A percentile compares a stretch with the other conserved stretches of the same genome.
Conservation (phyloP, 2,888 invertebrate species). For the Plemyria rubiginata region DNA sequence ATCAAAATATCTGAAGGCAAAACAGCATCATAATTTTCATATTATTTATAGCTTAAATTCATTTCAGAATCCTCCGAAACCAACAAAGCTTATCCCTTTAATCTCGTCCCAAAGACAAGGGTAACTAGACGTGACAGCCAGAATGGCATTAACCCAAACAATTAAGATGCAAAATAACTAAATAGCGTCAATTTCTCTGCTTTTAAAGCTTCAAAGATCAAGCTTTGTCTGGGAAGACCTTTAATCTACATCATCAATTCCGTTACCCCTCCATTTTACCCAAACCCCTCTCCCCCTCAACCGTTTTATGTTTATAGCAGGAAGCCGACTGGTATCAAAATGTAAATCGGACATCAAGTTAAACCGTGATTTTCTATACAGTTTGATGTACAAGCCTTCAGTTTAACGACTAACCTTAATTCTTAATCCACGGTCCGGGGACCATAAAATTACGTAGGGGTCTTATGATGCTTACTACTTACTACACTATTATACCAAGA, state of each 20-base stretch:
- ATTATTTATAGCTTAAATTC: slow-evolving; percentile 27
- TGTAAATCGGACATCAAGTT: neutral
- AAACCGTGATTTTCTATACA: slow-evolving; percentile 1
- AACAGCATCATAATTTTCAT: slow-evolving; percentile 15
- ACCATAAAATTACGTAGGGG: neutral
- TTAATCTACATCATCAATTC: slow-evolving; percentile 58
- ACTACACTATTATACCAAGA: neutral
- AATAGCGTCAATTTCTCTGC: slow-evolving; percentile 45
- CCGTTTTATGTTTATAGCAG: slow-evolving; percentile 21
- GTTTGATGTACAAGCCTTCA: neutral
- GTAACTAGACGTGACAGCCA: slow-evolving; percentile 43
- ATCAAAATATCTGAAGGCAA: neutral
- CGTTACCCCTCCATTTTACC: slow-evolving; percentile 20
- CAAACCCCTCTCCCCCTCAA: slow-evolving; percentile 26
- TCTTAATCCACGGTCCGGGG: neutral
- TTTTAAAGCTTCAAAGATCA: slow-evolving; percentile 44
- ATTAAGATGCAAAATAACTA: slow-evolving; percentile 47
- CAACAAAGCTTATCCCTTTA: slow-evolving; percentile 40
- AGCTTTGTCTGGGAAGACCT: slow-evolving; percentile 45
- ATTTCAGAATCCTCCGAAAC: slow-evolving; percentile 33
- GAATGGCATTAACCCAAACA: slow-evolving; percentile 43
- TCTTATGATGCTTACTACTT: neutral
- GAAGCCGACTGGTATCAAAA: neutral
- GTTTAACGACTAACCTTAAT: neutral
- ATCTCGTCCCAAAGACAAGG: slow-evolving; percentile 41